phyloP scores from a whole-genome alignment of 2,888 invertebrate genomes.

The Trisateles emortualis region DNA sequence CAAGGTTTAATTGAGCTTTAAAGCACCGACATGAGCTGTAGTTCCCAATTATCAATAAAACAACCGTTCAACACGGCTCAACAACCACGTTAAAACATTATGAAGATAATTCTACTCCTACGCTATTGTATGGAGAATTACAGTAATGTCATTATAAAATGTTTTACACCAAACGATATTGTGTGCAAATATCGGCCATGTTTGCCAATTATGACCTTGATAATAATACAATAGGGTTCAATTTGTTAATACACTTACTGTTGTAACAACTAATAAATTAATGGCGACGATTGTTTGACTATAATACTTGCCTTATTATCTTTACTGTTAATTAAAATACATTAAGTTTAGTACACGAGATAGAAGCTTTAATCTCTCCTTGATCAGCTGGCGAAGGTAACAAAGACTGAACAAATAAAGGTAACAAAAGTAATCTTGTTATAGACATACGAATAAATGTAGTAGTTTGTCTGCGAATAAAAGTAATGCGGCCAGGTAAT shows the following conservation, averaged over 20 bases:
- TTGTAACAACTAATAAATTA: background rate
- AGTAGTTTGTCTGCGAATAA: conserved; percentile 13
- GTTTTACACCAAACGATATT: conserved; percentile 21
- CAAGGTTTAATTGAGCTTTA: conserved; percentile 71
- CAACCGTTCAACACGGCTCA: conserved; percentile 56
- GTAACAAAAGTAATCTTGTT: conserved; percentile 16
- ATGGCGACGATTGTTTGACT: background rate
- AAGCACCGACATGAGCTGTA: conserved; percentile 59
- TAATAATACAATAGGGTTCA: conserved; percentile 16
- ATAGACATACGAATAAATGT: conserved; percentile 12
- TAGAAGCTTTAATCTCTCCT: conserved; percentile 1
- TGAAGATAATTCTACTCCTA: conserved; percentile 43
- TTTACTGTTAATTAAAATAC: conserved; percentile 3
- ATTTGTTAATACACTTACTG: conserved; percentile 3
- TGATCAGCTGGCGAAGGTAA: conserved; percentile 8
- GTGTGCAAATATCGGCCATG: conserved; percentile 16
- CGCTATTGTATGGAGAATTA: conserved; percentile 41
- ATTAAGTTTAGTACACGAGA: background rate
- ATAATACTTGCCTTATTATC: background rate
- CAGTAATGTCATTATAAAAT: conserved; percentile 49
- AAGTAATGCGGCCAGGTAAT: conserved; percentile 6
- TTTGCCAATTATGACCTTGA: conserved; percentile 31
- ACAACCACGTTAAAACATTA: conserved; percentile 45
- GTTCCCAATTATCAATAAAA: conserved; percentile 66
- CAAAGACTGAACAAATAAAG: conserved; percentile 23